These are phyloP conservation scores for Astur gentilis DNA, from an alignment of 2,113 vertebrate species.

Conservation along the genomic window DNA sequence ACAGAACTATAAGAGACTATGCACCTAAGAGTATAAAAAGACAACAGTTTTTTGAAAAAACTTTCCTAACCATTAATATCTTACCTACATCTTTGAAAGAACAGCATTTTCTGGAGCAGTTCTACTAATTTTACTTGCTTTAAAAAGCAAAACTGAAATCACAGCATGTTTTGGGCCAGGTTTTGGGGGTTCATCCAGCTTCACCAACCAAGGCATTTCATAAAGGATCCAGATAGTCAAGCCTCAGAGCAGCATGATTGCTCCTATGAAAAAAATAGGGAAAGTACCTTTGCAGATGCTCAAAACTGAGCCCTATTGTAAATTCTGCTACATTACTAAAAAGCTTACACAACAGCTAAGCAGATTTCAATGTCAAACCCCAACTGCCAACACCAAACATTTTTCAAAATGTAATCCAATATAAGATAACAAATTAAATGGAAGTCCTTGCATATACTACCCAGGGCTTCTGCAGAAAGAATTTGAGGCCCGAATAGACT, in stretches of 20 bases:
- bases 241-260: not conserved
- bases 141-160: not conserved
- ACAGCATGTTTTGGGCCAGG: not conserved
- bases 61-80: not conserved
- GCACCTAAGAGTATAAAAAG: not conserved
- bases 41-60: too few species aligned
- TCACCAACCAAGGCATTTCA: not conserved
- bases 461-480: not conserved
- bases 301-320: not conserved
- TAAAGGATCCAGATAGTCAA: not conserved
- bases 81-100: not conserved
- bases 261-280: not conserved
- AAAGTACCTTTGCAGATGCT: not conserved
- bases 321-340: not conserved
- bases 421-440: not conserved
- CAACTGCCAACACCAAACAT: not conserved
- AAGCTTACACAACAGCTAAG: not conserved
- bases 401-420: not conserved
- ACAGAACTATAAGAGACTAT: not conserved
- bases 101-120: not conserved
- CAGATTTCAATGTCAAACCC: not conserved
- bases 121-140: not conserved
- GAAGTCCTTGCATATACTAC: not conserved
- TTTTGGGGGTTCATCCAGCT: not conserved
- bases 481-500: not conserved